Base-by-base conservation (phyloP, 1,140 invertebrate genomes). In the Cryptotermes secundus region DNA sequence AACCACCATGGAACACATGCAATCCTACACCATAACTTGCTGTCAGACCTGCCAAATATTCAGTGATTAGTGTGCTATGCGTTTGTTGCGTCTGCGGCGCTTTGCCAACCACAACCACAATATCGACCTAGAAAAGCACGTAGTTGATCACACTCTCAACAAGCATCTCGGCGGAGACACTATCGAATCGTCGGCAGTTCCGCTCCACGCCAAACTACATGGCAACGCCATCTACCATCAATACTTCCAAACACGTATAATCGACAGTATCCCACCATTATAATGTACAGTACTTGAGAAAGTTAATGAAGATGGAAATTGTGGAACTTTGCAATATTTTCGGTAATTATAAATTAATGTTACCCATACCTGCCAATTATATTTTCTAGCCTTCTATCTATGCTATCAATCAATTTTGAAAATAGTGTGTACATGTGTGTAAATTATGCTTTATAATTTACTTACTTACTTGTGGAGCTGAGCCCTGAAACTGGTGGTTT, bases 201-300 rank as follows among this genome's bases (percentile, higher is more conserved):
- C 1, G 9, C 9, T 9, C 38, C 38, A 42, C 38, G 38, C 0
- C 16, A n/a, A 31, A 31, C 3, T 26, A 6, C 59, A 72, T 72
- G 9, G 59, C n/a, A 16, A 4, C 14, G 31, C 59, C 59, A 72
- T 72, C 59, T 72, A 31, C 7, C n/a, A 31, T n/a, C 9, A 7
- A 31, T 31, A 72, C 9, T n/a, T 31, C 7, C 2, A 31, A 72
- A 72, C 59, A 72, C 53, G 16, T 59, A 59, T 59, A 31, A 72
- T 72, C 59, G 59, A 72, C 4, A 72, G 10, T 31, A 10, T 2
- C n/a, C 26, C n/a, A 72, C n/a, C 59, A 31, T 72, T 4, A 31
- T 72, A 31, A 72, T 72, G 59, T 72, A 72, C 59, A 72, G 59
- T n/a, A 72, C 59, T 72, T 72, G 59, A 12, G 59, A 72, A 72